Base-by-base conservation (phyloP, 2,113 vertebrate genomes). In the Pollachius pollachius region DNA sequence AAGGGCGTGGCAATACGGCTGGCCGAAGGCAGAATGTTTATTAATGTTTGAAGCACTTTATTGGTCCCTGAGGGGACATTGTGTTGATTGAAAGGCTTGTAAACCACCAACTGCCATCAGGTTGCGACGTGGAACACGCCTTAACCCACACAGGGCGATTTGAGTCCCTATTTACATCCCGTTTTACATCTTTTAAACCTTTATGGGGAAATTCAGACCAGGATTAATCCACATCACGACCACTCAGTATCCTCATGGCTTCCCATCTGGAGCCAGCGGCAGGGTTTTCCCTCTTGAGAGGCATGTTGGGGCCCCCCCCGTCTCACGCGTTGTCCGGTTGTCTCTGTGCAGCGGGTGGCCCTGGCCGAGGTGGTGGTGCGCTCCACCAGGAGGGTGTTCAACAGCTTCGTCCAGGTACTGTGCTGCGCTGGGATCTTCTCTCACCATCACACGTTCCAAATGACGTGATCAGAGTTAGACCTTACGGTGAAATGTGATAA, bases 401-500 rank as follows among this genome's bases (percentile, higher is more conserved):
- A 84, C 82, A 82, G 21, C 64, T 94, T 91, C 78, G 80, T 94
- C 37, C 93, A 94, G 92, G 94, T 94, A 87, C 1, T 30, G 34
- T 1, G 19, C 23, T 17, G 16, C 3, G 62, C 25, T 27, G 1
- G 9, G 12, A 9, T 15, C n/a, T 57, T 65, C 1, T 13, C 17
- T 0, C 48, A 58, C 7, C 3, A n/a, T 68, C 3, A 52, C 15
- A 13, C 64, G 25, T 37, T 52, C 4, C 15, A 41, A 25, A 21
- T 52, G 13, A 73, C 27, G 41, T 30, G 41, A 25, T 52, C 13
- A 72, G 23, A 52, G 17, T 66, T 62, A 57, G 52, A 56, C 19
- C 12, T 48, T 5, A 25, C 8, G 12, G 63, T 64, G 27, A 17
- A 57, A 68, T 15, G 67, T 57, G 15, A 57, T 8, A n/a, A 34